Base-by-base conservation (phyloP, 2,797 vertebrate genomes). In the Typhlichthys eigenmanni region DNA sequence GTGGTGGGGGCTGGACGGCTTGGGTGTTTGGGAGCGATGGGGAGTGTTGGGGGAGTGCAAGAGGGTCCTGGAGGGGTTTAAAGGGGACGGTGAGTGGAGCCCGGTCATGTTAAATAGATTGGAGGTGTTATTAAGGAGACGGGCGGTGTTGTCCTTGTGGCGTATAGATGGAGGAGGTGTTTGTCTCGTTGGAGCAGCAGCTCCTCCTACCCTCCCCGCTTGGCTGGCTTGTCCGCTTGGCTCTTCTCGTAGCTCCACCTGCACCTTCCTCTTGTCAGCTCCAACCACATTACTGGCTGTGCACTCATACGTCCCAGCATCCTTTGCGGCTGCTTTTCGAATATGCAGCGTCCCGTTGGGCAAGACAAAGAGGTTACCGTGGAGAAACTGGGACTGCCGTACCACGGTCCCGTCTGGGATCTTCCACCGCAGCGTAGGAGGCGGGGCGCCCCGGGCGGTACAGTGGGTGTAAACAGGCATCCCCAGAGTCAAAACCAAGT, bases 291-390 rank as follows among this genome's bases (percentile, higher is more conserved):
- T 98, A 72, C 92, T 85, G 11, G 95, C 96, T 68, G 94, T 87
- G 60, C 97, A 98, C 72, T 96, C 94, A 0, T 98, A 99, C 56
- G 60, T 91, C 1, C 97, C 97, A 0, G 87, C 87, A 71, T 98
- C 93, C 46, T 85, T 88, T 45, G 90, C 84, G 0, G 90, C 90
- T 0, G 93, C 74, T 0, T 81, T 91, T 45, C 92, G 92, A 69
- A 99, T 93, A 68, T 94, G 95, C 2, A 99, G 92, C 0, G 97
- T 98, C 51, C 96, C 97, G 16, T 98, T 98, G 71, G 95, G 95
- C 78, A 99, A 94, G 64, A 98, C 95, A 71, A 96, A 98, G 7
- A 98, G 78, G 82, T 96, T 96, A 69, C 94, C 93, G 8, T 92
- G 93, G 64, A 98, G 82, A 79, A 96, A 96, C 86, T 98, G 96